Conservation (phyloP, 2,888 invertebrate species). For the Pegoplata infirma region DNA sequence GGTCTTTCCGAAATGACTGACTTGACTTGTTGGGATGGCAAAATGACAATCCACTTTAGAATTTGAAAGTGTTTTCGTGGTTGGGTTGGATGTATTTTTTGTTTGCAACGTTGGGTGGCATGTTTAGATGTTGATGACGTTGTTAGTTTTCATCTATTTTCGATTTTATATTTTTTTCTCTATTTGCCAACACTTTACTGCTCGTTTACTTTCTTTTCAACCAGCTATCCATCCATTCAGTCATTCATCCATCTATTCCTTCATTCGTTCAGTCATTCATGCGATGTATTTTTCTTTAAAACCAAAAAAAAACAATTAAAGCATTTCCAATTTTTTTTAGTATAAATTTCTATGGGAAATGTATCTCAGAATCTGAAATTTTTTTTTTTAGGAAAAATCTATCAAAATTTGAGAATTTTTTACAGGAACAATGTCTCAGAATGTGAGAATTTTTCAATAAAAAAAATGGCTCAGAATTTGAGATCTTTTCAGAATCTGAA, state of each 20-base stretch:
- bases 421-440: too few relatives aligned
- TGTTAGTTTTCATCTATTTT: constrained; percentile 7
- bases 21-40: background rate
- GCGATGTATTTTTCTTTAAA: background rate
- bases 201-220: background rate
- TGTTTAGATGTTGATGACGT: constrained; percentile 8
- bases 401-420: too few relatives aligned
- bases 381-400: too few relatives aligned
- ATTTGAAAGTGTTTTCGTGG: background rate
- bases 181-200: constrained; percentile 8
- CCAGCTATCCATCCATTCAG: background rate
- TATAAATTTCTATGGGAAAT: too few relatives aligned
- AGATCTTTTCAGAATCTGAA: too few relatives aligned
- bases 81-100: background rate
- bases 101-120: background rate
- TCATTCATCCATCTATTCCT: background rate
- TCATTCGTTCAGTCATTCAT: background rate
- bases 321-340: too few relatives aligned
- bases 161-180: background rate
- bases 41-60: constrained; percentile 26
- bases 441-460: too few relatives aligned
- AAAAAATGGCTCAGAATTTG: too few relatives aligned
- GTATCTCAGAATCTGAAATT: too few relatives aligned
- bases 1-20: constrained; percentile 1
- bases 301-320: background rate